phyloP scores from a whole-genome alignment of 2,888 invertebrate genomes.

The Osmoderma eremita region DNA sequence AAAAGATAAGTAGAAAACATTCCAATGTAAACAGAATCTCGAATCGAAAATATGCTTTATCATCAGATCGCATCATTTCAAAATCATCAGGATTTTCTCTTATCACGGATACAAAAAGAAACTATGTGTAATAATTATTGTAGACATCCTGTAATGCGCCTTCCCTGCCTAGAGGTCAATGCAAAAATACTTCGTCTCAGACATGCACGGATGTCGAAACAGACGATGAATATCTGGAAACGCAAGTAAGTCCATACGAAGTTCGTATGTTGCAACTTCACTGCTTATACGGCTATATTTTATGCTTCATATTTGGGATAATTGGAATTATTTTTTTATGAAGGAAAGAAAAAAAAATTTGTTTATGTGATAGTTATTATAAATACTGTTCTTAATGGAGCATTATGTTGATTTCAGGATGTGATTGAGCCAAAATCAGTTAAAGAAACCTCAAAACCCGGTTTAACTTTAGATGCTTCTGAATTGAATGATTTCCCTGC shows the following conservation, averaged over 20 bases:
- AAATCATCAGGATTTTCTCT: constrained; percentile 1
- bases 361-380: too few relatives aligned
- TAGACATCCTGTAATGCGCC: constrained; percentile 49
- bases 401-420: constrained; percentile 22
- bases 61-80: not conserved
- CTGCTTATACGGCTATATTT: not conserved
- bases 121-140: constrained; percentile 42
- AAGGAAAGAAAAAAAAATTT: too few relatives aligned
- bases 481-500: constrained; percentile 74
- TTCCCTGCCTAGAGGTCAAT: constrained; percentile 46
- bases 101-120: not conserved
- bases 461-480: constrained; percentile 67
- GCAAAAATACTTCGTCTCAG: constrained; percentile 50
- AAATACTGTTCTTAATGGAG: too few relatives aligned
- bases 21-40: not conserved
- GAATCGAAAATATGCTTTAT: not conserved
- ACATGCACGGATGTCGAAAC: constrained; percentile 54
- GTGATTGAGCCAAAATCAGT: constrained; percentile 6
- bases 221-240: constrained; percentile 53
- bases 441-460: constrained; percentile 33
- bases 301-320: not conserved
- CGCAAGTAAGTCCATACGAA: constrained; percentile 43
- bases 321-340: not conserved
- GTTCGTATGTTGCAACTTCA: not conserved
- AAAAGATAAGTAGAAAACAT: too few relatives aligned